Percentiles rank a stretch among this genome's conserved stretches.
Evolutionary conservation across 2,797 vertebrate genomes (phyloP).

Genomic region (Vipera latastei): DNA sequence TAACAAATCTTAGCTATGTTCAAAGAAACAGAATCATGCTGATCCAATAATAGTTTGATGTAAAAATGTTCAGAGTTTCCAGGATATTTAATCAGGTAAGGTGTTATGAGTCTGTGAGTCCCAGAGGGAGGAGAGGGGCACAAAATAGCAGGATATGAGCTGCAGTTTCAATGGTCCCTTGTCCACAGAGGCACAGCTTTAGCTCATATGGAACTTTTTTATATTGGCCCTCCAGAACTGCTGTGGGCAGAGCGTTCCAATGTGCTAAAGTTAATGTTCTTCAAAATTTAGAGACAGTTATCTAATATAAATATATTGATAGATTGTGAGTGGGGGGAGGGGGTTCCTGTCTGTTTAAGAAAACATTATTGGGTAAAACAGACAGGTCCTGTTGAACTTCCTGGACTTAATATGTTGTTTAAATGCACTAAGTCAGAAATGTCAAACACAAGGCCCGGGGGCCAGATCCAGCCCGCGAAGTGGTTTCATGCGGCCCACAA

Average conservation of each 20-base stretch:
- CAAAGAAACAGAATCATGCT: not conserved
- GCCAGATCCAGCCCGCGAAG: too few species aligned
- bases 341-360: too few species aligned
- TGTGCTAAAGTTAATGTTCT: not conserved
- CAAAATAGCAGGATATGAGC: not conserved
- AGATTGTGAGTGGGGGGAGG: not conserved
- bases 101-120: not conserved
- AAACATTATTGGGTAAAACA: too few species aligned
- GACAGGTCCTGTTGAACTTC: too few species aligned
- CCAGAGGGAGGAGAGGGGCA: too few species aligned
- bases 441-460: too few species aligned
- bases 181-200: not conserved
- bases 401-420: not conserved
- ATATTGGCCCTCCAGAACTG: not conserved
- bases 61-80: not conserved
- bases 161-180: not conserved
- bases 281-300: not conserved
- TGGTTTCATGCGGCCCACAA: too few species aligned
- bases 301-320: too few species aligned
- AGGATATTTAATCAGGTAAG: not conserved
- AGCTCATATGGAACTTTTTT: not conserved
- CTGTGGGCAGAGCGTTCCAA: not conserved
- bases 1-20: not conserved
- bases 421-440: not conserved
- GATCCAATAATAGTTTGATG: not conserved